A percentile compares a stretch with the other conserved stretches of the same genome.
phyloP scores from a whole-genome alignment of 2,113 vertebrate species.

The Peromyscus maniculatus region DNA sequence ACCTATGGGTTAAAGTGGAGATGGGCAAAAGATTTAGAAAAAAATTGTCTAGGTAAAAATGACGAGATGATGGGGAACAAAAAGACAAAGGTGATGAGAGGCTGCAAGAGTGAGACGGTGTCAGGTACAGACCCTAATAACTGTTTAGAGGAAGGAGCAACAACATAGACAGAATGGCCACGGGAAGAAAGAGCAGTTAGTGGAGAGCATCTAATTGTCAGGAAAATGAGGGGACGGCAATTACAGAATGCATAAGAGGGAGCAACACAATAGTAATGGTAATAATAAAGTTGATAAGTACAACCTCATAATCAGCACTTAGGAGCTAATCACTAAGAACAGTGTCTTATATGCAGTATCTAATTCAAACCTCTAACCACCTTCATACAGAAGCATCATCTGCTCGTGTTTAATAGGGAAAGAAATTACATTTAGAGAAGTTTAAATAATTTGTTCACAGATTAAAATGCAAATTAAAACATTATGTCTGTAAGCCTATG shows the following conservation, averaged over 20 bases:
- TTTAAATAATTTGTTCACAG: not conserved
- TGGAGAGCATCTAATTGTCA: not conserved
- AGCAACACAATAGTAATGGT: not conserved
- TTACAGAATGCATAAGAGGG: not conserved
- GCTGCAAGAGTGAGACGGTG: not conserved
- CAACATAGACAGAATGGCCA: not conserved
- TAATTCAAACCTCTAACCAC: not conserved
- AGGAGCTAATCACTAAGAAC: not conserved
- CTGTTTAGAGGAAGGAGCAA: not conserved
- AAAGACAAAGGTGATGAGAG: not conserved
- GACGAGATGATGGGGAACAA: not conserved
- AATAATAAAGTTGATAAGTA: not conserved
- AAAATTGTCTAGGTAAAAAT: not conserved
- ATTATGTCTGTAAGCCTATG: not conserved
- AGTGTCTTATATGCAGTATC: not conserved
- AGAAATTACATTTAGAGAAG: not conserved
- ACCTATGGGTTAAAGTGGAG: not conserved
- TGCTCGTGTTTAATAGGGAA: not conserved
- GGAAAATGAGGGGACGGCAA: not conserved
- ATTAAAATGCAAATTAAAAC: not conserved
- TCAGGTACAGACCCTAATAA: not conserved
- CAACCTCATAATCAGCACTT: not conserved
- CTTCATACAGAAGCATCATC: constrained; percentile 24
- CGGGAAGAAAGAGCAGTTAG: not conserved
- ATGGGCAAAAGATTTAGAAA: not conserved